Conservation (phyloP, 2,797 vertebrate genomes). For the Limnodromus scolopaceus region DNA sequence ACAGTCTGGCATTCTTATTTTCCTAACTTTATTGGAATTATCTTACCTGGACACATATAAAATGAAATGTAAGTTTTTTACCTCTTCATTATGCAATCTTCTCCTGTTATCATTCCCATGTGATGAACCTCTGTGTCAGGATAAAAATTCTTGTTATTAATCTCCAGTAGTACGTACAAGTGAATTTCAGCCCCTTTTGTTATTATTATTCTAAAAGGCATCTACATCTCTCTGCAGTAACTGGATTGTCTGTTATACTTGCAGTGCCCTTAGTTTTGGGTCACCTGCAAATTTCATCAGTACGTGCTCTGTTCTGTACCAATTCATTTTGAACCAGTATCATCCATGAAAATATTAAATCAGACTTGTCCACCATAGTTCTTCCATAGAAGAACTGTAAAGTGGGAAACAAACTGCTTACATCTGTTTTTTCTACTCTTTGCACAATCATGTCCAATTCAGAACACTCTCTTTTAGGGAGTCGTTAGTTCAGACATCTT, state of each 20-base stretch:
- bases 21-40: background rate
- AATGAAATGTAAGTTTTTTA: background rate
- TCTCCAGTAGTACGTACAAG: background rate
- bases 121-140: background rate
- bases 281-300: background rate
- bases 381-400: background rate
- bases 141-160: slow-evolving; percentile 7
- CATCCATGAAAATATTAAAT: background rate
- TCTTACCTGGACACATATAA: background rate
- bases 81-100: background rate
- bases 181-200: background rate
- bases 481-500: background rate
- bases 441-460: background rate
- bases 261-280: background rate
- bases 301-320: background rate
- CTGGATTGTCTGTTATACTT: background rate
- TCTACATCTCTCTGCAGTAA: background rate
- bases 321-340: background rate
- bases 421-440: background rate
- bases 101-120: background rate
- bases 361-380: background rate
- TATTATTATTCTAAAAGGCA: background rate
- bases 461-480: background rate
- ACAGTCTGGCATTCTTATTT: background rate
- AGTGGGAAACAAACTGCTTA: background rate